phyloP scores from a whole-genome alignment of 2,888 invertebrate species.

The Papilio gigon region DNA sequence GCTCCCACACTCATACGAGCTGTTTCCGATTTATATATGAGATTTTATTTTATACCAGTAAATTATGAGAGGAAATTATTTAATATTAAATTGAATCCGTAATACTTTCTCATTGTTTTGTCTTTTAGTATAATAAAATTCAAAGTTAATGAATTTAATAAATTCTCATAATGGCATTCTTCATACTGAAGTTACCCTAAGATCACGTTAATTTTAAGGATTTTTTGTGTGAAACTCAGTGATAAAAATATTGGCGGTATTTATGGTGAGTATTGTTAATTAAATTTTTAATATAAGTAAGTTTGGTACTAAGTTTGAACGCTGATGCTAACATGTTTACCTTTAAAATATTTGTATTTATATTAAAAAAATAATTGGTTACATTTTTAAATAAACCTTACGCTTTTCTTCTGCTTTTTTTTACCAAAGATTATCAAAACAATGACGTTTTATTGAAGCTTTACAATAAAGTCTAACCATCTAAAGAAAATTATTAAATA shows the following conservation, averaged over 20 bases:
- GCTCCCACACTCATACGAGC: conserved; percentile 51
- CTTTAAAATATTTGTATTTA: neutral
- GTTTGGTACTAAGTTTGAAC: neutral
- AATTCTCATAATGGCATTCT: neutral
- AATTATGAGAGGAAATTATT: conserved; percentile 43
- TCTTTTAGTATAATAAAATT: too few species aligned
- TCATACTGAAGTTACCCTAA: neutral
- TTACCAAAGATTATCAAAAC: too few species aligned
- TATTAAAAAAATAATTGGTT: neutral
- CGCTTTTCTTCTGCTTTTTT: too few species aligned
- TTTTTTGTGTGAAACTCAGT: conserved; percentile 13
- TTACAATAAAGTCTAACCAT: neutral
- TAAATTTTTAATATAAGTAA: neutral
- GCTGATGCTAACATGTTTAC: neutral
- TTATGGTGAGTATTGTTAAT: conserved; percentile 14
- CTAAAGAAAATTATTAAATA: neutral
- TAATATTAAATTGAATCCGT: neutral
- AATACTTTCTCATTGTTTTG: neutral
- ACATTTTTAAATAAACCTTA: too few species aligned
- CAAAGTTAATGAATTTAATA: neutral
- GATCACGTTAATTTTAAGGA: neutral
- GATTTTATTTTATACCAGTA: neutral
- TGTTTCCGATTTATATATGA: conserved; percentile 48
- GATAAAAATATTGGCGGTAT: conserved; percentile 1
- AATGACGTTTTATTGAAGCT: neutral